phyloP scores from a whole-genome alignment of 2,113 vertebrate species.

The Eupsittula cactorum region DNA sequence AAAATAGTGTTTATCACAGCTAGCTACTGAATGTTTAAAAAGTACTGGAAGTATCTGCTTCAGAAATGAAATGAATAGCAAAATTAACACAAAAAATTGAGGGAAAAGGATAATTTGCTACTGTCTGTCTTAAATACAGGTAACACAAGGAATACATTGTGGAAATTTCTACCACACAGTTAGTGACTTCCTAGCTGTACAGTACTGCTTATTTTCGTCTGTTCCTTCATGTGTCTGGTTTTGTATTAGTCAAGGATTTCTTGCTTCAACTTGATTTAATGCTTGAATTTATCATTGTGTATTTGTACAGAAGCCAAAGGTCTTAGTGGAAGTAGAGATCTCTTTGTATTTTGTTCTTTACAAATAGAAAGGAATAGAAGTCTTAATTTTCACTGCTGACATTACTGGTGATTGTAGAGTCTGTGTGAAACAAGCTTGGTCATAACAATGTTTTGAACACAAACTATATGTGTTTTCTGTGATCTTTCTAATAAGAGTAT shows the following conservation, averaged over 20 bases:
- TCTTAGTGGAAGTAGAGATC: background rate
- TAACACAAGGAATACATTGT: background rate
- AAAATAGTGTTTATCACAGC: slow-evolving; percentile 35
- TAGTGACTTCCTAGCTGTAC: background rate
- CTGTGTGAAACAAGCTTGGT: background rate
- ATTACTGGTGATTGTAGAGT: background rate
- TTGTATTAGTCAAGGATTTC: background rate
- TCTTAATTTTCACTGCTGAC: background rate
- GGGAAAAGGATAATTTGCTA: background rate
- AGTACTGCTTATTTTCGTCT: background rate
- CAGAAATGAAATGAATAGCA: background rate
- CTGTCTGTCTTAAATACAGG: background rate
- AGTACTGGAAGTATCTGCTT: background rate
- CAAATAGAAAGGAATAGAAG: background rate
- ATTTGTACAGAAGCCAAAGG: background rate
- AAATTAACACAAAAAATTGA: background rate
- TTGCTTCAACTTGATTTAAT: background rate
- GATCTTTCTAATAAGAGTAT: background rate
- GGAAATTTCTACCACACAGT: background rate
- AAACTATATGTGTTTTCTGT: background rate
- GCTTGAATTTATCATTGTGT: background rate
- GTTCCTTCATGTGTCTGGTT: background rate
- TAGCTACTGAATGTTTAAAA: background rate
- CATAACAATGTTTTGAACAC: background rate
- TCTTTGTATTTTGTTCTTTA: background rate